phyloP scores from a whole-genome alignment of 2,113 vertebrate species.

The Mystacornis crossleyi region DNA sequence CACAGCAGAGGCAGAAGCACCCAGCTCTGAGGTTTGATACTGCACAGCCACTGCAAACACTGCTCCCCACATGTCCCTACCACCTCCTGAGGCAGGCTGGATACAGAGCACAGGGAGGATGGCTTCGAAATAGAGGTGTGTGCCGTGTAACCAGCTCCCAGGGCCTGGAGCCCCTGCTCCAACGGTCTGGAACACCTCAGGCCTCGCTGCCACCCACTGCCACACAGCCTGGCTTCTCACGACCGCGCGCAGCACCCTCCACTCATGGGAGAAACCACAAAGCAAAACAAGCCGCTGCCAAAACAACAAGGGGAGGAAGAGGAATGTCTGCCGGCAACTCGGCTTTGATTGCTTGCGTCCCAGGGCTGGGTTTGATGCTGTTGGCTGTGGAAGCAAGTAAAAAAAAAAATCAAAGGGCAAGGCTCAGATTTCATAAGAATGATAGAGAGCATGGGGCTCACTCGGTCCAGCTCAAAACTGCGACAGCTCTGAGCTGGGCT shows the following conservation, averaged over 20 bases:
- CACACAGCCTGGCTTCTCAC: background rate
- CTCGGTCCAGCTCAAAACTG: fast-evolving
- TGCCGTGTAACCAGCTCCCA: background rate
- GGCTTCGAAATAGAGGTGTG: fast-evolving
- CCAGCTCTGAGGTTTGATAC: fast-evolving
- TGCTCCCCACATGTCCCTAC: fast-evolving
- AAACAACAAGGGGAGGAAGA: constrained; percentile 27
- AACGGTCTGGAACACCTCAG: background rate
- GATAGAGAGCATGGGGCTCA: background rate
- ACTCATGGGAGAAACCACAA: constrained; percentile 45
- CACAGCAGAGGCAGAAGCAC: background rate
- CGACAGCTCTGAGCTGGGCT: background rate
- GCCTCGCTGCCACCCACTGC: background rate
- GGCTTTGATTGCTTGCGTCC: constrained; percentile 1
- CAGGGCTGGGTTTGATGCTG: background rate
- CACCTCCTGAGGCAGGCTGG: fast-evolving
- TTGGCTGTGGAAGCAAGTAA: background rate
- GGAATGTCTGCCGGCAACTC: constrained; percentile 28
- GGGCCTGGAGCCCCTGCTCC: background rate
- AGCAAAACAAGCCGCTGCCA: constrained; percentile 15
- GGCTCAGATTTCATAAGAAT: background rate
- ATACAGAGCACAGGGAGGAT: fast-evolving
- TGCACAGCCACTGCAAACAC: fast-evolving
- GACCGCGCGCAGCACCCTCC: background rate
- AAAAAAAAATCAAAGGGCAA: background rate